Evolutionary conservation across 2,113 vertebrate genomes (phyloP).

Genomic region (Neofelis nebulosa): DNA sequence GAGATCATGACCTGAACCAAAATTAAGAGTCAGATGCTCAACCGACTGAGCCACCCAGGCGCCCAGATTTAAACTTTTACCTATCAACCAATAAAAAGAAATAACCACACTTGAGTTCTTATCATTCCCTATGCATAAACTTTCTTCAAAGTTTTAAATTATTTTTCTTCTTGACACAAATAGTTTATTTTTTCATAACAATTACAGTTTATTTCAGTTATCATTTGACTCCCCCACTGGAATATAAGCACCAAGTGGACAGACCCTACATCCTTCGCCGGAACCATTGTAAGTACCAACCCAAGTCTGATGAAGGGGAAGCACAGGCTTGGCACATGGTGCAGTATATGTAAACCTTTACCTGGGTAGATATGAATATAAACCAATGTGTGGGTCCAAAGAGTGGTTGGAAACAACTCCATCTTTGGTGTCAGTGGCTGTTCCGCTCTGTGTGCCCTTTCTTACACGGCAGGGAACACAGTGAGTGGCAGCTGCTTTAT

Average conservation of each 20-base stretch:
- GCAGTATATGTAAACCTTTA: not conserved
- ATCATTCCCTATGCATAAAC: not conserved
- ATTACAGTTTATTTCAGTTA: not conserved
- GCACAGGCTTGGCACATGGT: not conserved
- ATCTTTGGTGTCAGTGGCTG: not conserved
- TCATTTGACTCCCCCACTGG: no score
- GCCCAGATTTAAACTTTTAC: not conserved
- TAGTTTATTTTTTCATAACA: not conserved
- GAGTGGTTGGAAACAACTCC: not conserved
- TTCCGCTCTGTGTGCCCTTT: not conserved
- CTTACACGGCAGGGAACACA: not conserved
- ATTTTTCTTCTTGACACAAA: not conserved
- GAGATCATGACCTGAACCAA: no score
- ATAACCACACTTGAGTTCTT: not conserved
- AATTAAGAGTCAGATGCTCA: no score
- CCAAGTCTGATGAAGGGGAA: not conserved
- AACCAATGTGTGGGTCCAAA: not conserved
- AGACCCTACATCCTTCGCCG: not conserved
- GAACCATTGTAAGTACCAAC: rapidly evolving
- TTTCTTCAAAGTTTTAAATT: not conserved
- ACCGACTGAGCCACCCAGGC: no score
- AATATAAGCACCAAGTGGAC: not conserved
- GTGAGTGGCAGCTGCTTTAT: conserved; percentile 46
- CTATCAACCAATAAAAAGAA: not conserved
- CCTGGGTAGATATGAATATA: not conserved